phyloP scores from a whole-genome alignment of 2,113 vertebrate species.

The Sturnira hondurensis region DNA sequence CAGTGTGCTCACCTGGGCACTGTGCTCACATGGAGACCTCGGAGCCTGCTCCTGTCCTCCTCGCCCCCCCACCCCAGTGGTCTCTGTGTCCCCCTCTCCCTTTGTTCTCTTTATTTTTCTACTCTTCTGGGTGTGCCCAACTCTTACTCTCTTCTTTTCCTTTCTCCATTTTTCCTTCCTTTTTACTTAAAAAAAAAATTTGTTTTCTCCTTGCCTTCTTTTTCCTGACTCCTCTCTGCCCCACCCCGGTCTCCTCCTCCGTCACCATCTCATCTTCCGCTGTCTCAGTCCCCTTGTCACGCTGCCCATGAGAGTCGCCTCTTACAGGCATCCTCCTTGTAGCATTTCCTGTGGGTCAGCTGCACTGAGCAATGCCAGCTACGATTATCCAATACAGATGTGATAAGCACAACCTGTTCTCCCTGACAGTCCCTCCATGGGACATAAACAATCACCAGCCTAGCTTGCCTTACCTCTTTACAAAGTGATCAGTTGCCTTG shows the following conservation, averaged over 20 bases:
- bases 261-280: background rate
- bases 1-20: background rate
- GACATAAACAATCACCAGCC: background rate
- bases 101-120: background rate
- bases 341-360: background rate
- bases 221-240: background rate
- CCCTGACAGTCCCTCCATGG: background rate
- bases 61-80: fast-evolving
- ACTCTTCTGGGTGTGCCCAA: fast-evolving
- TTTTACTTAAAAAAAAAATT: background rate
- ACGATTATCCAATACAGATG: background rate
- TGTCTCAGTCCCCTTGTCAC: background rate
- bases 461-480: background rate
- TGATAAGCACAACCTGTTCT: background rate
- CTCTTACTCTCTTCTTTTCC: background rate
- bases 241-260: background rate
- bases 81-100: background rate
- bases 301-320: fast-evolving
- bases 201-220: background rate
- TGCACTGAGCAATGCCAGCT: background rate
- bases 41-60: background rate
- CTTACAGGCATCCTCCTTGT: background rate
- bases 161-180: background rate
- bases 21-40: fast-evolving
- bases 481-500: background rate